Percentiles rank a stretch among this genome's conserved stretches.
Evolutionary conservation across 2,113 vertebrate species (phyloP).

Genomic region (Oncorhynchus nerka): DNA sequence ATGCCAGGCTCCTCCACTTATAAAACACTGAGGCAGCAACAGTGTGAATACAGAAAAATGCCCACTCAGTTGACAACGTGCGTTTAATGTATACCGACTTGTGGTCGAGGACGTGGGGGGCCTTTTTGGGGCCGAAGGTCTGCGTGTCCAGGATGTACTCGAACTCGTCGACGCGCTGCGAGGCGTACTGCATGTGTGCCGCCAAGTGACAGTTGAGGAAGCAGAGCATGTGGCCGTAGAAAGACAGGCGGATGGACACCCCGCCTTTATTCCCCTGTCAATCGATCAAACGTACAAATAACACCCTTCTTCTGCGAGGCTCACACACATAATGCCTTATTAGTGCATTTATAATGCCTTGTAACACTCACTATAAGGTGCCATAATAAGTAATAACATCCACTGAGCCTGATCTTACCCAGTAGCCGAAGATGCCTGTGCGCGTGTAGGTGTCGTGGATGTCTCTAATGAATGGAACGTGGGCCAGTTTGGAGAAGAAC

Average conservation of each 20-base stretch:
- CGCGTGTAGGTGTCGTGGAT: conserved; percentile 84
- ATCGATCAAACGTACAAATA: no score
- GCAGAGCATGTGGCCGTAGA: conserved; percentile 87
- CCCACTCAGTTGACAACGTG: background rate
- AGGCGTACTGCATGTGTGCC: conserved; percentile 85
- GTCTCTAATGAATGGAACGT: conserved; percentile 86
- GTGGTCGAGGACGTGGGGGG: conserved; percentile 80
- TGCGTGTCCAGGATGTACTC: conserved; percentile 87
- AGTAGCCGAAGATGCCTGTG: conserved; percentile 90
- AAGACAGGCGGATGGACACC: conserved; percentile 80
- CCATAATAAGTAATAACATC: background rate
- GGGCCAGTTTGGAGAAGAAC: conserved; percentile 82
- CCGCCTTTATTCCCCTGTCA: conserved; percentile 95
- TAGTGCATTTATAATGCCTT: no score
- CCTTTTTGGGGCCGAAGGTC: conserved; percentile 72
- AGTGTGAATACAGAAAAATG: background rate
- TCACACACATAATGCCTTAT: no score
- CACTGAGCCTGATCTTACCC: conserved; percentile 74
- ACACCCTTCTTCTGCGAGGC: no score
- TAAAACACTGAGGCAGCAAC: background rate
- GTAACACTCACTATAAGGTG: no score
- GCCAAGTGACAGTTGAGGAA: conserved; percentile 96
- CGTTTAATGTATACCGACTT: conserved; percentile 75
- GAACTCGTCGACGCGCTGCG: conserved; percentile 87
- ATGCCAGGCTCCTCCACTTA: background rate